phyloP scores from a whole-genome alignment of 2,797 vertebrate genomes.

The Furcifer pardalis region DNA sequence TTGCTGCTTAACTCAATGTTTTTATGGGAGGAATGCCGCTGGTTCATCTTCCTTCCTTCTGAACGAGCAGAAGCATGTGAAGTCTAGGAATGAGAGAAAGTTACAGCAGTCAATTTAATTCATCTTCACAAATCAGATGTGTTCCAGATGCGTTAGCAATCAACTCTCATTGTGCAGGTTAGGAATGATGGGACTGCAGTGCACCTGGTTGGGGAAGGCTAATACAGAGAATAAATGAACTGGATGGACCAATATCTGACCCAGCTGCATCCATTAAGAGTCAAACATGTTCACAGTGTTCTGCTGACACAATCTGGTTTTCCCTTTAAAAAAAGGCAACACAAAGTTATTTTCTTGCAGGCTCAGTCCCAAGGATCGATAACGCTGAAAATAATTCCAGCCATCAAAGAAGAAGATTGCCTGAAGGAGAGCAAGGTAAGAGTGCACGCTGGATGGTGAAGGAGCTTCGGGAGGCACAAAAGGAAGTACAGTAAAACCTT shows the following conservation, averaged over 20 bases:
- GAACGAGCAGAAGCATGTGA: neutral
- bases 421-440: conserved; percentile 91
- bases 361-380: conserved; percentile 95
- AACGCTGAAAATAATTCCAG: conserved; percentile 94
- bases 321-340: neutral
- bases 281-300: neutral
- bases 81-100: neutral
- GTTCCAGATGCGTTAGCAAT: neutral
- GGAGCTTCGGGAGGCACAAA: neutral
- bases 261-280: neutral
- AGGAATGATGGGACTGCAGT: neutral
- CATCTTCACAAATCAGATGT: neutral
- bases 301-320: neutral
- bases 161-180: neutral
- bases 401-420: conserved; percentile 88
- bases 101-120: neutral
- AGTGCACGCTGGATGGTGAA: neutral
- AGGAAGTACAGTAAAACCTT: no score
- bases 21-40: neutral
- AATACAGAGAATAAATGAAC: neutral
- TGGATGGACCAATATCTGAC: neutral
- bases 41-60: neutral
- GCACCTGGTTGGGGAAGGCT: neutral
- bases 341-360: conserved; percentile 70
- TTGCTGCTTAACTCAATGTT: neutral